Conservation (phyloP, 2,113 vertebrate species). For the Nycticebus coucang region DNA sequence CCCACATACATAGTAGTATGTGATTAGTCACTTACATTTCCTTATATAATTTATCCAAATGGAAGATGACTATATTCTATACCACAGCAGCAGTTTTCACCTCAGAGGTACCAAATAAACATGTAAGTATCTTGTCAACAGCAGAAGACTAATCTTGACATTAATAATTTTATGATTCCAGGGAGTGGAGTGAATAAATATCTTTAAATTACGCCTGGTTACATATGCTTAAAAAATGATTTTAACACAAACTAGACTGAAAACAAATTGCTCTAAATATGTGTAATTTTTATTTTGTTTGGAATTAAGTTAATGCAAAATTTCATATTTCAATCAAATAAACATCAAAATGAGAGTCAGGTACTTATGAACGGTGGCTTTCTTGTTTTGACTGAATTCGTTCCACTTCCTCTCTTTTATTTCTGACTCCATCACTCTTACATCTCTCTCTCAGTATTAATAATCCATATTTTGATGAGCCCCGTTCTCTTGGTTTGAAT, state of each 20-base stretch:
- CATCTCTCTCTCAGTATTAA: background rate
- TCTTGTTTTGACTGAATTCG: background rate
- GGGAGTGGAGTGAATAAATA: background rate
- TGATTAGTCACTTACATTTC: background rate
- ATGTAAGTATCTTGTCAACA: background rate
- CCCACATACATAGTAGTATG: background rate
- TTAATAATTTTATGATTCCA: background rate
- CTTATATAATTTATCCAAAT: background rate
- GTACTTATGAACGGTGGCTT: background rate
- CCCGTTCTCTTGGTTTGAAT: background rate
- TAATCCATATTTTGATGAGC: background rate
- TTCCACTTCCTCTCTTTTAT: background rate
- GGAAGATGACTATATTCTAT: background rate
- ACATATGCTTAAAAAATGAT: background rate
- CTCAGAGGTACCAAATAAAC: background rate
- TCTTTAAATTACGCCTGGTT: background rate
- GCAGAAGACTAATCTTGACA: slow-evolving; percentile 8
- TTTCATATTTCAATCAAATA: slow-evolving; percentile 16
- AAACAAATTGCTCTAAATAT: slow-evolving; percentile 14
- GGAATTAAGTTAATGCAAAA: slow-evolving; percentile 49
- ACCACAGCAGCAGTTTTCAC: background rate
- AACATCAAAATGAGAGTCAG: background rate
- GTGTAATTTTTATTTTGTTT: background rate
- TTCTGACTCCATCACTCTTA: background rate
- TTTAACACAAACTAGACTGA: background rate